A percentile compares a stretch with the other conserved stretches of the same genome.
phyloP scores from a whole-genome alignment of 2,797 vertebrate species.

The Muscicapa comitata region DNA sequence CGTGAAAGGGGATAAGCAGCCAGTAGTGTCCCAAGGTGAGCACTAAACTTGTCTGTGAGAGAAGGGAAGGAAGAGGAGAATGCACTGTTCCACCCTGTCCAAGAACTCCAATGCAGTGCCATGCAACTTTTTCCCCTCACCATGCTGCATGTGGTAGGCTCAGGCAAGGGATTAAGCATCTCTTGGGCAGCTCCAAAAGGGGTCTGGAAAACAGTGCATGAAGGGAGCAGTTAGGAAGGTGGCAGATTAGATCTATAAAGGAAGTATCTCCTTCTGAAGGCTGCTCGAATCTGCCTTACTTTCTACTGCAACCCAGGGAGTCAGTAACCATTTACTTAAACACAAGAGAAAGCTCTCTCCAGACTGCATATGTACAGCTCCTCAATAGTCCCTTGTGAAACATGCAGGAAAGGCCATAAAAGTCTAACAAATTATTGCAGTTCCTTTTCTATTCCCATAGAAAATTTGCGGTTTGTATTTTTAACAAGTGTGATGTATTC shows the following conservation, averaged over 20 bases:
- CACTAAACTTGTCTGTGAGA: background rate
- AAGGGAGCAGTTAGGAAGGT: background rate
- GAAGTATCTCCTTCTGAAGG: background rate
- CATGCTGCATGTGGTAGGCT: rapidly evolving
- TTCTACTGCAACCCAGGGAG: background rate
- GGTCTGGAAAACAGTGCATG: background rate
- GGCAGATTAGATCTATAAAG: background rate
- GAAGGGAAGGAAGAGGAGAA: background rate
- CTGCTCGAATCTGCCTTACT: background rate
- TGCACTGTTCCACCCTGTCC: background rate
- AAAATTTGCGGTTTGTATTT: background rate
- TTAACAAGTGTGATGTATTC: background rate
- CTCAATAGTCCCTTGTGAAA: background rate
- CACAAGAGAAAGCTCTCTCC: background rate
- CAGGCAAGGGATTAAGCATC: background rate
- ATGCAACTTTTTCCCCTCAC: background rate
- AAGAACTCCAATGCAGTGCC: rapidly evolving
- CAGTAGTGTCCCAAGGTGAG: background rate
- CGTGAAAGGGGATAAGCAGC: background rate
- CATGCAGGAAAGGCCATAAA: background rate
- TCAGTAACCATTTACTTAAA: background rate
- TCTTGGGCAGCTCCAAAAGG: background rate
- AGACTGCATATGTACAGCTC: background rate
- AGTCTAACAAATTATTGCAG: background rate
- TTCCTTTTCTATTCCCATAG: background rate